These are phyloP conservation scores for Pocillopora verrucosa DNA, from an alignment of 64 coral and sea anemone genomes.

Conservation along the genomic window DNA sequence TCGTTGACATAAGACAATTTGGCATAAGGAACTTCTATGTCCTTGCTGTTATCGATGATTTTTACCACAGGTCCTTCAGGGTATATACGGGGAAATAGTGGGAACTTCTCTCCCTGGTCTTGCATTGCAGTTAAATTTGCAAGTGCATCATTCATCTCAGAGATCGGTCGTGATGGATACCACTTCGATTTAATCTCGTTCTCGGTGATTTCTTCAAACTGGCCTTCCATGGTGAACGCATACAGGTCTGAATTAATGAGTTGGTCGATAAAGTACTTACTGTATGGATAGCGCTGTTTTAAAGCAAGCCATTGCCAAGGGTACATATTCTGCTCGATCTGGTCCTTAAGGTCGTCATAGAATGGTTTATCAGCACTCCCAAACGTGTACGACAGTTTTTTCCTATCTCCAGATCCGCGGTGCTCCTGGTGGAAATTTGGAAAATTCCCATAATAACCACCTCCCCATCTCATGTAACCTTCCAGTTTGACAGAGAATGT, in stretches of 20 bases:
- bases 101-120: background rate
- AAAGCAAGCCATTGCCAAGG: constrained; percentile 74
- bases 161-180: constrained; percentile 1
- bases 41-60: background rate
- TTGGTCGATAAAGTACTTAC: constrained; percentile 33
- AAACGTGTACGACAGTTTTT: constrained; percentile 15
- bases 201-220: constrained; percentile 64
- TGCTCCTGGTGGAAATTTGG: constrained; percentile 39
- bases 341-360: constrained; percentile 60
- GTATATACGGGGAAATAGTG: constrained; percentile 8
- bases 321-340: constrained; percentile 53
- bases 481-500: constrained; percentile 55
- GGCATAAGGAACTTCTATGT: constrained; percentile 1
- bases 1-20: background rate
- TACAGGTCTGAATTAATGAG: constrained; percentile 41
- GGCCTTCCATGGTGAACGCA: constrained; percentile 57
- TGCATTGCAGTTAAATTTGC: background rate
- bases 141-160: background rate
- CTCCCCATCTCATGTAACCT: constrained; percentile 57
- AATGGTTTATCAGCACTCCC: constrained; percentile 56
- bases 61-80: constrained; percentile 33
- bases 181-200: constrained; percentile 42
- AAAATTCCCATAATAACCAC: constrained; percentile 45
- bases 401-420: constrained; percentile 31
- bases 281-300: constrained; percentile 45